Evolutionary conservation across 2,888 invertebrate genomes (phyloP).

Genomic region (Drosophila cognata): DNA sequence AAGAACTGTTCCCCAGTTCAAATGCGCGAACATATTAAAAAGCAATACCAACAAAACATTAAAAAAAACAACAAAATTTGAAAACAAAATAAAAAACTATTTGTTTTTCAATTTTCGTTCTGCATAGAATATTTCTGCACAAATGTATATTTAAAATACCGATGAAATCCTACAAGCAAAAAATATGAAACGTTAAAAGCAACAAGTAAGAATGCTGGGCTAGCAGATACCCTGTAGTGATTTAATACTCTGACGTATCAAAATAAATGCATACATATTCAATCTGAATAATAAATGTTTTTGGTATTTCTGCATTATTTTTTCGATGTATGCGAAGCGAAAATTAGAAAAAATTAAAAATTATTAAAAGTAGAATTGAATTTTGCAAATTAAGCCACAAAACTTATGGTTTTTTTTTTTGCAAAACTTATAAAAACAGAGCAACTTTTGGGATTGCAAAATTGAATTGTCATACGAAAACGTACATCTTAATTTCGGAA

Average conservation of each 20-base stretch:
- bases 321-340: background rate
- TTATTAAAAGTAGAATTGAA: background rate
- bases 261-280: background rate
- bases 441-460: background rate
- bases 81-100: background rate
- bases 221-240: background rate
- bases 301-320: background rate
- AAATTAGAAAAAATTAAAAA: background rate
- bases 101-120: conserved; percentile 25
- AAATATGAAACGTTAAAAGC: conserved; percentile 2
- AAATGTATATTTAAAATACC: conserved; percentile 54
- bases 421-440: background rate
- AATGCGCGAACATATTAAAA: background rate
- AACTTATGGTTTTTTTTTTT: background rate
- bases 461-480: background rate
- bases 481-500: background rate
- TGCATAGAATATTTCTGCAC: conserved; percentile 28
- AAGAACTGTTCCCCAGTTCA: background rate
- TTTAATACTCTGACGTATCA: background rate
- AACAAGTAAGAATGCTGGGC: background rate
- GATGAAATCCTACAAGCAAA: conserved; percentile 7
- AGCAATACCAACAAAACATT: conserved; percentile 5
- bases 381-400: background rate
- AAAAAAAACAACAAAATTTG: background rate
- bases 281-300: background rate